Conservation (phyloP, 1,140 invertebrate species). For the Drosophila nigromelanica region DNA sequence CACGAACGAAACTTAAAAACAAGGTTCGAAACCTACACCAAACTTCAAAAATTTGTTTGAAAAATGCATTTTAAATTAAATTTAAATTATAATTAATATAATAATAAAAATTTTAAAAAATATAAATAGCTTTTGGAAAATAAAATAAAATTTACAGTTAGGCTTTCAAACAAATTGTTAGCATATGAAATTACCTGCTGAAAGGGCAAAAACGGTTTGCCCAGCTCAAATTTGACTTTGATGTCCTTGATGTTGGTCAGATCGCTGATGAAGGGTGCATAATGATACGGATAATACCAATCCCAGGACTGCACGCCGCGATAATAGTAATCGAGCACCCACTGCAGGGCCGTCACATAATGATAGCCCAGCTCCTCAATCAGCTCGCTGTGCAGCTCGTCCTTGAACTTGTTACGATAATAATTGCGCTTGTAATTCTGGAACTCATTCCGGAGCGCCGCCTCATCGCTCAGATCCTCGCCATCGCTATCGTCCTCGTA, state of each 20-base stretch:
- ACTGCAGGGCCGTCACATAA: slow-evolving; percentile 97
- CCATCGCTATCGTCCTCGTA: slow-evolving; percentile 81
- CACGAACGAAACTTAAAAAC: too few relatives aligned
- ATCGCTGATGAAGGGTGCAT: slow-evolving; percentile 98
- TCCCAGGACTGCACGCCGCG: slow-evolving; percentile 98
- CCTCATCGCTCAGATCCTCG: slow-evolving; percentile 86
- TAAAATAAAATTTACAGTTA: too few relatives aligned
- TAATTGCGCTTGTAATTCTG: slow-evolving; percentile 94
- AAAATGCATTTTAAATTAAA: too few relatives aligned
- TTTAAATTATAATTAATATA: too few relatives aligned
- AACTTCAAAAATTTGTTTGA: too few relatives aligned
- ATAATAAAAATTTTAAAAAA: too few relatives aligned
- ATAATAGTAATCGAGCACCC: slow-evolving; percentile 98
- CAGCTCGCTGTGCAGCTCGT: slow-evolving; percentile 90
- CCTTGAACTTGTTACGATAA: slow-evolving; percentile 95
- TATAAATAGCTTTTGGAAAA: too few relatives aligned
- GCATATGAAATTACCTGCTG: slow-evolving; percentile 89
- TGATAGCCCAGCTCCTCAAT: slow-evolving; percentile 86
- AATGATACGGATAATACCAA: slow-evolving; percentile 99
- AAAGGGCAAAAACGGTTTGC: slow-evolving; percentile 96
- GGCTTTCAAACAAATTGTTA: not conserved
- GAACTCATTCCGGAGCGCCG: slow-evolving; percentile 88
- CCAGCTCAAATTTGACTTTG: slow-evolving; percentile 91
- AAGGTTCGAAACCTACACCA: too few relatives aligned
- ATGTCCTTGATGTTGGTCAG: slow-evolving; percentile 91